These are phyloP conservation scores for Electrophaes corylata DNA, from an alignment of 2,888 invertebrate species.

Conservation along the genomic window DNA sequence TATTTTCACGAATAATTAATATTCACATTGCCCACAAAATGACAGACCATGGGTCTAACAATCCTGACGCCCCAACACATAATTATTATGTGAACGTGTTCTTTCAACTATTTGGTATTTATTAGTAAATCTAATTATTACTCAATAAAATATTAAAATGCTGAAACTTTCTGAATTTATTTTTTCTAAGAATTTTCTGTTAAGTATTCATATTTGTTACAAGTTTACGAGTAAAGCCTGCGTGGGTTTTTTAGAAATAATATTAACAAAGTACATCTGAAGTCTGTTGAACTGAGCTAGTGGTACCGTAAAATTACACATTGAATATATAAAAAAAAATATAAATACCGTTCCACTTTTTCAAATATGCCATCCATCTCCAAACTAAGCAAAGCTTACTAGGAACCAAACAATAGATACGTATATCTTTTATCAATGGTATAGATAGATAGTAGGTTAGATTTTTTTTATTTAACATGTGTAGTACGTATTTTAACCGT, in stretches of 20 bases:
- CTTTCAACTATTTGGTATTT: neutral
- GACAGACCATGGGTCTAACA: too few relatives aligned
- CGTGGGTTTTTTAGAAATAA: slow-evolving; percentile 4
- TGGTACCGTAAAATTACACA: neutral
- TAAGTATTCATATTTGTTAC: slow-evolving; percentile 2
- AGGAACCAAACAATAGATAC: too few relatives aligned
- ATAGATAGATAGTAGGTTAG: too few relatives aligned
- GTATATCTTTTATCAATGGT: too few relatives aligned
- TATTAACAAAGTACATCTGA: neutral
- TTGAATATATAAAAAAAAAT: too few relatives aligned
- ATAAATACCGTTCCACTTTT: neutral
- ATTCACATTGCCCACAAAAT: too few relatives aligned
- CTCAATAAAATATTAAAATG: slow-evolving; percentile 11
- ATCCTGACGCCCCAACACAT: too few relatives aligned
- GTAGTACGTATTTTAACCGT: too few relatives aligned
- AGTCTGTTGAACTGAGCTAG: neutral
- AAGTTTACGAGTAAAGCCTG: slow-evolving; percentile 13
- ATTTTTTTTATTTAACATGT: too few relatives aligned
- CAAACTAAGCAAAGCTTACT: too few relatives aligned
- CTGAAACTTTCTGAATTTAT: neutral
- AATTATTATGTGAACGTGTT: neutral
- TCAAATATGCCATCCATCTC: too few relatives aligned
- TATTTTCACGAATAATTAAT: too few relatives aligned
- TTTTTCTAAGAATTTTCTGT: slow-evolving; percentile 2
- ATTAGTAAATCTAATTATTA: neutral